A percentile compares a stretch with the other conserved stretches of the same genome.
phyloP scores from a whole-genome alignment of 2,113 vertebrate species.

The Stercorarius parasiticus region DNA sequence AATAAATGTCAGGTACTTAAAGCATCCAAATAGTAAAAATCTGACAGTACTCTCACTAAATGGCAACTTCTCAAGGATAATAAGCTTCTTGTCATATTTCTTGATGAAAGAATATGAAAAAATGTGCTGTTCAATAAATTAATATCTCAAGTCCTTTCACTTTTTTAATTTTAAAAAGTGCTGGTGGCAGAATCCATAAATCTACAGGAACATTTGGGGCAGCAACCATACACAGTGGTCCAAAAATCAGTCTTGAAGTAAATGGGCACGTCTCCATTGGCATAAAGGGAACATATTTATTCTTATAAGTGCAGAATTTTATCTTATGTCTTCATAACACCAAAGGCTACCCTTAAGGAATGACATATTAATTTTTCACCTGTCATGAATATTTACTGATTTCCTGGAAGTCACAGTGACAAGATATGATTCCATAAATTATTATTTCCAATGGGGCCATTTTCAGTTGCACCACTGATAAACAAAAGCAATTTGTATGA shows the following conservation, averaged over 20 bases:
- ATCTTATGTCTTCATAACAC: background rate
- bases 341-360: background rate
- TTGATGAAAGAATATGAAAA: constrained; percentile 38
- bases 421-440: background rate
- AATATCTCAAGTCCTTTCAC: background rate
- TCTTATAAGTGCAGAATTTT: background rate
- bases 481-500: background rate
- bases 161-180: constrained; percentile 50
- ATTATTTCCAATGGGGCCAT: background rate
- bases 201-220: background rate
- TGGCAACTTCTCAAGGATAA: constrained; percentile 37
- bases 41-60: constrained; percentile 14
- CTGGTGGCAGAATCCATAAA: constrained; percentile 35
- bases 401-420: background rate
- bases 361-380: constrained; percentile 51
- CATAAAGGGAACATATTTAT: background rate
- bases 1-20: constrained; percentile 1
- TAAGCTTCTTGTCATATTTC: constrained; percentile 8
- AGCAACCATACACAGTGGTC: background rate
- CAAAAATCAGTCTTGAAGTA: constrained; percentile 1
- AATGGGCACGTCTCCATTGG: background rate
- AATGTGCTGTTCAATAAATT: background rate
- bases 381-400: constrained; percentile 7
- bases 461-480: background rate
- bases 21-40: constrained; percentile 11